Percentiles rank a stretch among this genome's conserved stretches.
phyloP scores from a whole-genome alignment of 2,113 vertebrate genomes.

The Eptesicus fuscus region DNA sequence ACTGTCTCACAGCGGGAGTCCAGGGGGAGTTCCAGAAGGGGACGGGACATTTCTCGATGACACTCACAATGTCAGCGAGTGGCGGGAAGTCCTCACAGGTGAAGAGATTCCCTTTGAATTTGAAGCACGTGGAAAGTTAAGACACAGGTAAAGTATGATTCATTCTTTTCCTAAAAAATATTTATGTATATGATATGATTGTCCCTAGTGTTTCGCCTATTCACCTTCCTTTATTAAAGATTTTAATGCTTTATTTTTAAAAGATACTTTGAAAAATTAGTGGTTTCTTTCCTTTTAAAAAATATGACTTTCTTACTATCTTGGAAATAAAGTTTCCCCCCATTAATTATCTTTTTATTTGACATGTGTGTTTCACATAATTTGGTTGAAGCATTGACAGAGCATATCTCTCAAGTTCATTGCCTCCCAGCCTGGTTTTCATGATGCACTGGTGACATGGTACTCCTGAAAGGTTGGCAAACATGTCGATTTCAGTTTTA shows the following conservation, averaged over 20 bases:
- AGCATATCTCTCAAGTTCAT: not conserved
- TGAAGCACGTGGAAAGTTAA: constrained; percentile 94
- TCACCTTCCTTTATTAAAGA: not conserved
- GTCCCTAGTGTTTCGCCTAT: not conserved
- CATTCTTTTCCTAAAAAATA: not conserved
- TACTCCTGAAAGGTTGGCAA: not conserved
- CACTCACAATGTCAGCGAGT: constrained; percentile 93
- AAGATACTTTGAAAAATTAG: not conserved
- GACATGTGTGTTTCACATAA: not conserved
- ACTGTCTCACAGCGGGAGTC: constrained; percentile 96
- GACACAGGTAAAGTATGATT: constrained; percentile 89
- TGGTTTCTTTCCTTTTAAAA: constrained; percentile 31
- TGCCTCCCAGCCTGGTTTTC: not conserved
- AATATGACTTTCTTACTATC: not conserved
- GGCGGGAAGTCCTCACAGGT: constrained; percentile 94
- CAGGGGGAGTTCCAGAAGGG: constrained; percentile 89
- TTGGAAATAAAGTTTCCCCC: not conserved
- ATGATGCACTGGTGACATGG: not conserved
- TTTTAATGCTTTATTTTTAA: constrained; percentile 16
- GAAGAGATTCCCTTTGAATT: constrained; percentile 98
- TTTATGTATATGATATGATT: not conserved
- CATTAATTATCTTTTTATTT: not conserved
- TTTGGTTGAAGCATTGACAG: not conserved
- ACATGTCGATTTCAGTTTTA: not conserved
- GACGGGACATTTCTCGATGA: constrained; percentile 87